phyloP scores from a whole-genome alignment of 2,797 vertebrate genomes.

The Helicolenus hilgendorfi region DNA sequence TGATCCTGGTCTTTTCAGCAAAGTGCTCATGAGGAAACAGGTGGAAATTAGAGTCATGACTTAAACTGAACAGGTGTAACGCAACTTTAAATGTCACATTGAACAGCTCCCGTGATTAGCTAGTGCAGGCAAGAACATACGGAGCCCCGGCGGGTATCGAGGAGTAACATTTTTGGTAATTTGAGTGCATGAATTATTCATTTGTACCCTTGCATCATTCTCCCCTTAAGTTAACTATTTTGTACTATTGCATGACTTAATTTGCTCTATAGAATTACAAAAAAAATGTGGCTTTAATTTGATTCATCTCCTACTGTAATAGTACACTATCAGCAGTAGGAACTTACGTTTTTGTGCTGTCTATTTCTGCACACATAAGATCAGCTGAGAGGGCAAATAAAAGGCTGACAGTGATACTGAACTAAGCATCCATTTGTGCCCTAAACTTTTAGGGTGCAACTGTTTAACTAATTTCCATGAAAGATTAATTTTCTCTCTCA shows the following conservation, averaged over 20 bases:
- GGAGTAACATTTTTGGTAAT: neutral
- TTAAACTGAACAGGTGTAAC: neutral
- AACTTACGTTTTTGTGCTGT: neutral
- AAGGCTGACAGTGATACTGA: neutral
- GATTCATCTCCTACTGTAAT: neutral
- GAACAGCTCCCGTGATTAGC: neutral
- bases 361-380: neutral
- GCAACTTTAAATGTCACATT: neutral
- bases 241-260: neutral
- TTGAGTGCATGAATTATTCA: neutral
- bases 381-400: neutral
- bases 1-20: neutral
- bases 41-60: neutral
- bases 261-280: neutral
- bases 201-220: neutral
- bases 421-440: neutral
- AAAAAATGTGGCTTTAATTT: neutral
- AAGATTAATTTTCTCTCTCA: conserved; percentile 9
- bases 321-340: neutral
- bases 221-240: neutral
- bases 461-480: neutral
- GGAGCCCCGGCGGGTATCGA: neutral
- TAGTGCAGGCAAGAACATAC: neutral
- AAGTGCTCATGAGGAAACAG: neutral
- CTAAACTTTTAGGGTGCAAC: neutral